Evolutionary conservation across 2,888 invertebrate genomes (phyloP).

Genomic region (Pterostichus madidus): DNA sequence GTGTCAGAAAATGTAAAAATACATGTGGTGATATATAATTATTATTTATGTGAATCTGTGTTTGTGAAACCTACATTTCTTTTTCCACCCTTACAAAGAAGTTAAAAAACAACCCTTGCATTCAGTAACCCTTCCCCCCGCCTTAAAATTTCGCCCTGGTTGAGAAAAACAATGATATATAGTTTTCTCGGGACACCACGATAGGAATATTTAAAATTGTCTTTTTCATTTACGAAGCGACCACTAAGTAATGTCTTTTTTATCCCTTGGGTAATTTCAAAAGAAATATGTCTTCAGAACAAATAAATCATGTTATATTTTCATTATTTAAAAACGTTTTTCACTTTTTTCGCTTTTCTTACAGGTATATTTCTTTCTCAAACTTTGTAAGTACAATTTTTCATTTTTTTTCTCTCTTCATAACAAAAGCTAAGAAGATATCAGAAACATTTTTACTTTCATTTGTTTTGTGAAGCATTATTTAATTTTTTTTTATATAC

Average conservation of each 20-base stretch:
- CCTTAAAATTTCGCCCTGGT: background rate
- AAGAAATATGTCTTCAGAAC: conserved; percentile 69
- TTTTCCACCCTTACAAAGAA: background rate
- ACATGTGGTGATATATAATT: too few relatives aligned
- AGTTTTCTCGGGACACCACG: conserved; percentile 21
- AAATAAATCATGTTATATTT: conserved; percentile 55
- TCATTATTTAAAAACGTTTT: conserved; percentile 64
- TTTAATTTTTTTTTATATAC: too few relatives aligned
- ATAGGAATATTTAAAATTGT: conserved; percentile 58
- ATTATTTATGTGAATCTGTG: too few relatives aligned
- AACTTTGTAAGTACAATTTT: background rate
- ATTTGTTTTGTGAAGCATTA: too few relatives aligned
- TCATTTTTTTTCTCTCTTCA: background rate
- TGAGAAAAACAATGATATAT: conserved; percentile 55
- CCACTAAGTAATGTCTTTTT: conserved; percentile 74
- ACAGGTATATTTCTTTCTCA: background rate
- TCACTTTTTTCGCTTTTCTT: conserved; percentile 37
- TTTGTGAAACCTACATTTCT: too few relatives aligned
- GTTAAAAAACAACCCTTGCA: conserved; percentile 21
- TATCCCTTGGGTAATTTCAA: conserved; percentile 73
- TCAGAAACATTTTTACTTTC: background rate
- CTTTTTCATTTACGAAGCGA: conserved; percentile 57
- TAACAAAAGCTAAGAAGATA: too few relatives aligned
- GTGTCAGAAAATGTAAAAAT: too few relatives aligned
- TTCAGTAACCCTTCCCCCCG: background rate